Evolutionary conservation across 1,140 invertebrate genomes (phyloP).

Genomic region (Cyphomyrmex costatus): DNA sequence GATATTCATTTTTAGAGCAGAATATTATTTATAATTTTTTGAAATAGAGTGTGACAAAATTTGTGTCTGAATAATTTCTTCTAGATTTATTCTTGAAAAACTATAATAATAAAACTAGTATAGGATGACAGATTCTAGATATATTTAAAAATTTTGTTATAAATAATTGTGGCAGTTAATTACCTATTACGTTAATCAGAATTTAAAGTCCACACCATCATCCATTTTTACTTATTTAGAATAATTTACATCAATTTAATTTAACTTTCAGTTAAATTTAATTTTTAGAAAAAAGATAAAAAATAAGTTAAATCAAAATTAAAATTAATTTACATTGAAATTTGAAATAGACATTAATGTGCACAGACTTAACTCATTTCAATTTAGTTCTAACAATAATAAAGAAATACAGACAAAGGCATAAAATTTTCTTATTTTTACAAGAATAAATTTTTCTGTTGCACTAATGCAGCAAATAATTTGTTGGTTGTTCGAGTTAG

Average conservation of each 20-base stretch:
- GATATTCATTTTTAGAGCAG: neutral
- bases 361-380: neutral
- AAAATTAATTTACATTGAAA: neutral
- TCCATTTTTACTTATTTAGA: too few relatives aligned
- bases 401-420: neutral
- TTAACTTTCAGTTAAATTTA: too few relatives aligned
- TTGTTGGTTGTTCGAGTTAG: neutral
- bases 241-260: too few relatives aligned
- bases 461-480: neutral
- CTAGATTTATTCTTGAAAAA: neutral
- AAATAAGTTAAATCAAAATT: neutral
- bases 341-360: neutral
- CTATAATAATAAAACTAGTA: neutral
- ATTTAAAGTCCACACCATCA: too few relatives aligned
- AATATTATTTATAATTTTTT: neutral
- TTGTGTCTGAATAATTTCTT: neutral
- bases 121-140: neutral
- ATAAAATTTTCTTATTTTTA: conserved; percentile 1
- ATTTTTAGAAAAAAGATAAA: too few relatives aligned
- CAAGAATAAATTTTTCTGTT: neutral
- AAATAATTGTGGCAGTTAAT: neutral
- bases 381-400: neutral
- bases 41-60: neutral
- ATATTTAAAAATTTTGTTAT: neutral
- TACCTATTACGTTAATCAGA: too few relatives aligned